Conservation (phyloP, 2,888 invertebrate genomes). For the Drosophila conformis region DNA sequence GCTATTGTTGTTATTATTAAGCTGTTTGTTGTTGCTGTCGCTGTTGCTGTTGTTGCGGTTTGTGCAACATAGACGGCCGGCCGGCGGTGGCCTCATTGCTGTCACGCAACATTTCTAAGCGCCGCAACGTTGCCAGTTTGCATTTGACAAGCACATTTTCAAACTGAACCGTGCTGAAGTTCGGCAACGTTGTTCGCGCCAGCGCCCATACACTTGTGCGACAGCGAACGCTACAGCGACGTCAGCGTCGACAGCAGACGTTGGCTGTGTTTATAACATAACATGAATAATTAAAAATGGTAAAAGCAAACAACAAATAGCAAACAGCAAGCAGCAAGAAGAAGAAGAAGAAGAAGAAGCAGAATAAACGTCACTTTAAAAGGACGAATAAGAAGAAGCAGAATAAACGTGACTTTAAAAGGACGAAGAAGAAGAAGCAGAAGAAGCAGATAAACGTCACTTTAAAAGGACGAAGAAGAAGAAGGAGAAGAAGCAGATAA, state of each 20-base stretch:
- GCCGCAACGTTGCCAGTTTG: slow-evolving; percentile 59
- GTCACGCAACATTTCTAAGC: slow-evolving; percentile 65
- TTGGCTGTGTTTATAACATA: slow-evolving; percentile 64
- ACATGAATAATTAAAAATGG: slow-evolving; percentile 66
- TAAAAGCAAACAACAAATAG: slow-evolving; percentile 38
- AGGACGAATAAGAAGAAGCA: slow-evolving; percentile 16
- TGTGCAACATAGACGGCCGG: slow-evolving; percentile 49
- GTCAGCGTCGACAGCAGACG: slow-evolving; percentile 14
- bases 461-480: background rate
- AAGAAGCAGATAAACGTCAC: slow-evolving; percentile 40
- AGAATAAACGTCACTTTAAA: slow-evolving; percentile 33
- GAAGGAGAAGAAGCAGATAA: slow-evolving; percentile 21
- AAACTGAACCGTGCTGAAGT: slow-evolving; percentile 33
- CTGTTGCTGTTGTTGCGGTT: slow-evolving; percentile 30
- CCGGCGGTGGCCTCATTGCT: slow-evolving; percentile 61
- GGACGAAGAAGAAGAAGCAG: background rate
- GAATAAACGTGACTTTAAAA: slow-evolving; percentile 29
- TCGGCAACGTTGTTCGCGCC: slow-evolving; percentile 43
- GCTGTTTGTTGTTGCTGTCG: slow-evolving; percentile 21
- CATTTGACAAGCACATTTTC: slow-evolving; percentile 51
- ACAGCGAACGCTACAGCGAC: slow-evolving; percentile 28
- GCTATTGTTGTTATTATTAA: slow-evolving; percentile 64
- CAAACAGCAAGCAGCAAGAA: slow-evolving; percentile 35
- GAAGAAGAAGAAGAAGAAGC: slow-evolving; percentile 10
- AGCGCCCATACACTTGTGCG: slow-evolving; percentile 61